Conservation (phyloP, 2,113 vertebrate species). For the Aythya baeri region DNA sequence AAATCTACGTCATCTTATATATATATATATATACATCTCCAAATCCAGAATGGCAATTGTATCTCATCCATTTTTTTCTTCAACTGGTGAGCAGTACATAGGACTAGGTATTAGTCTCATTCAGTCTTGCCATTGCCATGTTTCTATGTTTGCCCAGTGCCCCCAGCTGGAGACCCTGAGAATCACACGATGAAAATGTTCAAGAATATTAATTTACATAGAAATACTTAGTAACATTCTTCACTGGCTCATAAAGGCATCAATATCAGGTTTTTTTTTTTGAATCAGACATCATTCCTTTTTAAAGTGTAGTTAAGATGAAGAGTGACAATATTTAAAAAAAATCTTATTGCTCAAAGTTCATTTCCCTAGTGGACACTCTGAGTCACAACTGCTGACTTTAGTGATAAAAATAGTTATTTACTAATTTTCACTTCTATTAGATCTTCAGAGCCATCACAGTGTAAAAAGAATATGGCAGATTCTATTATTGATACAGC, state of each 20-base stretch:
- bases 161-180: conserved; percentile 44
- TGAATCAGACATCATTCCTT: neutral
- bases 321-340: neutral
- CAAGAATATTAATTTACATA: neutral
- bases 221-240: neutral
- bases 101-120: rapidly evolving
- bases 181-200: neutral
- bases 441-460: neutral
- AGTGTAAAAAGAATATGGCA: neutral
- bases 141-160: conserved; percentile 35
- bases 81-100: no score
- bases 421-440: conserved; percentile 27
- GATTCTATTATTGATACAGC: neutral
- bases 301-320: neutral
- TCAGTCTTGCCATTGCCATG: rapidly evolving
- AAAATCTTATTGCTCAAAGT: neutral
- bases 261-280: neutral
- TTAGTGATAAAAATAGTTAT: conserved; percentile 31
- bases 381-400: conserved; percentile 18
- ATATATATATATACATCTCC: no score
- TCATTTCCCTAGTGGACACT: neutral
- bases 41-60: neutral
- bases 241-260: neutral
- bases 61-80: neutral
- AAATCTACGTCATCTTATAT: neutral